Evolutionary conservation across 2,888 invertebrate species (phyloP), one percentile per base, ranked within the genome.

Genomic region (Caenorhabditis japonica): DNA sequence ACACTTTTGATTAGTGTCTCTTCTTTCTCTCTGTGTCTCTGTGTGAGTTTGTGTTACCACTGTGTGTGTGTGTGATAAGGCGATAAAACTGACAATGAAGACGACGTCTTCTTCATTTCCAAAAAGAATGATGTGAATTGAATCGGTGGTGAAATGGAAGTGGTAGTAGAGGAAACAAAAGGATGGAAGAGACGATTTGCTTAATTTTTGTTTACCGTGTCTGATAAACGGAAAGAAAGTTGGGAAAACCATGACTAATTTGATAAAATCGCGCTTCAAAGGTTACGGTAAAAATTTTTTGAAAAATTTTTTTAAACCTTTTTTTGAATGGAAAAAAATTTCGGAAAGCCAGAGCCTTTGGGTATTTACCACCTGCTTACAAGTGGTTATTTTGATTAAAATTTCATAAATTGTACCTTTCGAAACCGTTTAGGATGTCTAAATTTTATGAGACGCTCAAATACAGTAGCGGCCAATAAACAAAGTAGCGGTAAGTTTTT

Each of bases 51-150:
- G 59, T 60, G 34, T 60, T 41, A 51, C 51, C 51, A 60, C 60
- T 41, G 60, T 60, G 60, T 60, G 60, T 51, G 51, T 41, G 60
- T 60, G 60, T 60, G 60, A 60, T 60, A 60, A 60, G 60, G 43
- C 51, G 43, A 60, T 51, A 51, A 60, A 60, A 51, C 39, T 30
- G 47, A 59, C 21, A 41, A 30, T 13, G 19, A 30, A 39, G 17
- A 47, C 38, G 41, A 30, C 38, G 39, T 21, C 23, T 23, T 27
- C 21, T 30, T 49, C 15, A 13, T 30, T 25, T 49, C 21, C 21
- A 34, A 49, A 34, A 34, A 33, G 47, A 30, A 41, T 30, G 53
- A 53, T 41, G 34, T 4, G 38, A 43, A 43, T 34, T 47, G 30
- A 47, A 39, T 25, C 12, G 41, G 55, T 33, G 38, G 30, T 34